A percentile compares a stretch with the other conserved stretches of the same genome.
phyloP scores from a whole-genome alignment of 2,113 vertebrate genomes.

The western clawed frog (Xenopus tropicalis) region DNA sequence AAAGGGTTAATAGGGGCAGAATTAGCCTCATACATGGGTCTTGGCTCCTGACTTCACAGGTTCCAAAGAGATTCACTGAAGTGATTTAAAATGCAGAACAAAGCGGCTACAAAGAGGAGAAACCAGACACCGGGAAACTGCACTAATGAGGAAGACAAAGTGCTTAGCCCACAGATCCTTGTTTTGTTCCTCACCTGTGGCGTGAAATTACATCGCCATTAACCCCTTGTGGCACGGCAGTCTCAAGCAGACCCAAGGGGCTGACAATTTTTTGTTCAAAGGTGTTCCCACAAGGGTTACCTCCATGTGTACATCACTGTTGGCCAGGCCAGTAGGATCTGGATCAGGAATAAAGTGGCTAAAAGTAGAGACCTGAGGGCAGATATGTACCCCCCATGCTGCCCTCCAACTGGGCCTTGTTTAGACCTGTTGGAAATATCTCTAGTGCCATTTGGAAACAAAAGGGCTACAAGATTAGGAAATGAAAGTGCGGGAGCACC shows the following conservation, averaged over 20 bases:
- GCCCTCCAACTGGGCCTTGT: no score
- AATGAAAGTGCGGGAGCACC: no score
- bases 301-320: not conserved
- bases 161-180: not conserved
- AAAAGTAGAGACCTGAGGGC: no score
- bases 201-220: conserved; percentile 33
- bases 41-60: conserved; percentile 10
- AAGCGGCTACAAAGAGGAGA: conserved; percentile 18
- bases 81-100: conserved; percentile 30
- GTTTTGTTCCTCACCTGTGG: conserved; percentile 34
- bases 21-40: not conserved
- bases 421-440: no score
- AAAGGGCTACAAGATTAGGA: no score
- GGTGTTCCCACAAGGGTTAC: not conserved
- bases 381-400: no score
- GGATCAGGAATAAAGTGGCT: no score
- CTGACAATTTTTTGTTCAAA: not conserved
- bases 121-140: conserved; percentile 8
- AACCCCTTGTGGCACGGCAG: not conserved
- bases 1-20: conserved; percentile 25
- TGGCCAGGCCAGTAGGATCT: not conserved
- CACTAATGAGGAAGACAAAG: conserved; percentile 9
- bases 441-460: no score
- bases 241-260: not conserved
- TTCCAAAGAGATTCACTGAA: conserved; percentile 32